Conservation (phyloP, 2,888 invertebrate genomes). For the Acholoe squamosa region DNA sequence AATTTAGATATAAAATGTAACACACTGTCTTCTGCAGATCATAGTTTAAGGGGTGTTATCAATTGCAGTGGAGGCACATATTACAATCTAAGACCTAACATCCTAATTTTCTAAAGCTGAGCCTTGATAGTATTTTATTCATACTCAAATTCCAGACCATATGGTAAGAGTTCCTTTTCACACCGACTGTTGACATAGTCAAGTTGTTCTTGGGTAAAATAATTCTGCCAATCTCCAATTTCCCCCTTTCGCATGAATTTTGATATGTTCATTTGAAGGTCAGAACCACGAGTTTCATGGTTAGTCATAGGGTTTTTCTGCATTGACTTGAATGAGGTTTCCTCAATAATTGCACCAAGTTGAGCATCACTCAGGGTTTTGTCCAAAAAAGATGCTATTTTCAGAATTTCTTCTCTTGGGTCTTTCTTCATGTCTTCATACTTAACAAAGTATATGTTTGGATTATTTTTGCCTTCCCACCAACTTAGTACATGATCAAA, state of each 20-base stretch:
- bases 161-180: not conserved
- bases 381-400: constrained; percentile 89
- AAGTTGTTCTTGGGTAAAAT: constrained; percentile 89
- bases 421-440: constrained; percentile 65
- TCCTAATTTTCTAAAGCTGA: too few relatives aligned
- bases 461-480: constrained; percentile 57
- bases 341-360: constrained; percentile 72
- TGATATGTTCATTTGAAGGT: constrained; percentile 76
- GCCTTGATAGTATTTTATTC: not conserved
- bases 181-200: constrained; percentile 73
- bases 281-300: constrained; percentile 76
- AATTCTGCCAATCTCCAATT: constrained; percentile 92
- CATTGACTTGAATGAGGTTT: constrained; percentile 79
- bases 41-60: too few relatives aligned
- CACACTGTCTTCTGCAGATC: too few relatives aligned
- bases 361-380: constrained; percentile 66
- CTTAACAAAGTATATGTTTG: constrained; percentile 63
- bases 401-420: constrained; percentile 29
- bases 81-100: too few relatives aligned
- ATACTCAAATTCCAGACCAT: not conserved
- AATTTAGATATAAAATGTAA: too few relatives aligned
- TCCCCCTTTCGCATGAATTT: constrained; percentile 85
- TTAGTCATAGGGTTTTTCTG: constrained; percentile 79
- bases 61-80: too few relatives aligned
- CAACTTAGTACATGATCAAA: constrained; percentile 62